These are phyloP conservation scores for Neopipo cinnamomea DNA, from an alignment of 2,113 vertebrate genomes.

Conservation along the genomic window DNA sequence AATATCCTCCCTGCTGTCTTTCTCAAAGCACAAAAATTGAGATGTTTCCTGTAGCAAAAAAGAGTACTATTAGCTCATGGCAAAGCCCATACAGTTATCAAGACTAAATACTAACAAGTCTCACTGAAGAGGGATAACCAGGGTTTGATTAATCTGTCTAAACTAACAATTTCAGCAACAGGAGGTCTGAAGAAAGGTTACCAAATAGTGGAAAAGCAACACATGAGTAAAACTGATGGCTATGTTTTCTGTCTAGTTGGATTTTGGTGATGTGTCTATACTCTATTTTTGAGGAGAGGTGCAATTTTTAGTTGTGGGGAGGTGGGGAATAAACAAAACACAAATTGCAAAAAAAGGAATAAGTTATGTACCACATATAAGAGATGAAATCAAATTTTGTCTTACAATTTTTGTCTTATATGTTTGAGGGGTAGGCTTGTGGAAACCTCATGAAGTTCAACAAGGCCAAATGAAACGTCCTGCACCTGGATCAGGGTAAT, in stretches of 20 bases:
- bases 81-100: not conserved
- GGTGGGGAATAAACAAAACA: not conserved
- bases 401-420: not conserved
- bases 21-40: not conserved
- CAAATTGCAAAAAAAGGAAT: not conserved
- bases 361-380: not conserved
- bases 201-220: not conserved
- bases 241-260: not conserved
- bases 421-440: rapidly evolving
- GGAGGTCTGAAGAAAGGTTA: not conserved
- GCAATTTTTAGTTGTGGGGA: not conserved
- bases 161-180: not conserved
- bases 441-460: not conserved
- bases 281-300: not conserved
- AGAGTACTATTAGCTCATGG: not conserved
- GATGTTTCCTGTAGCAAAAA: not conserved
- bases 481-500: rapidly evolving
- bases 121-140: not conserved
- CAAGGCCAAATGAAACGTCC: not conserved
- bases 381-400: not conserved
- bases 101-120: not conserved
- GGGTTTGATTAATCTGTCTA: not conserved
- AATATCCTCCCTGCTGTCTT: not conserved
- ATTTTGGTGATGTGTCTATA: not conserved
- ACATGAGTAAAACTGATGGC: rapidly evolving